These are phyloP conservation scores for Brachionus paranguensis DNA, from an alignment of 1,140 invertebrate species.

Conservation along the genomic window DNA sequence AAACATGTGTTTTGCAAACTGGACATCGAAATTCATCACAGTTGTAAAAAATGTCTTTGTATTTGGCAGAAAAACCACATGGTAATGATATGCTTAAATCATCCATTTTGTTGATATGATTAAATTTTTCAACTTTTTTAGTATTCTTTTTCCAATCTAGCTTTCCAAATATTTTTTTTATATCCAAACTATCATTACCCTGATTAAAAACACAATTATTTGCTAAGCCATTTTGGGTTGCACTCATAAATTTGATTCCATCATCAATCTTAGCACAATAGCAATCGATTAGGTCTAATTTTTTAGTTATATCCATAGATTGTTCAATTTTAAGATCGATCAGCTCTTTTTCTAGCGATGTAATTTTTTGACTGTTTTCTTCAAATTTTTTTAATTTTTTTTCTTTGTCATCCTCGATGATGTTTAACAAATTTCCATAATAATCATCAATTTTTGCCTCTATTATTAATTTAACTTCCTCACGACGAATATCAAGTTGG, in stretches of 20 bases:
- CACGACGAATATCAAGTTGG: not conserved
- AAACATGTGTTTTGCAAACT: not conserved
- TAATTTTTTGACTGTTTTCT: not conserved
- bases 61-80: not conserved
- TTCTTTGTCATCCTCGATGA: not conserved
- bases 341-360: not conserved
- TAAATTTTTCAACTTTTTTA: not conserved
- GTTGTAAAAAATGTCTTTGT: not conserved
- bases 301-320: not conserved
- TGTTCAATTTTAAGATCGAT: not conserved
- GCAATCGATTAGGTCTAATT: no score
- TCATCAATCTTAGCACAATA: not conserved
- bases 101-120: not conserved
- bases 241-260: not conserved
- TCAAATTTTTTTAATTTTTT: not conserved
- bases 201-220: no score
- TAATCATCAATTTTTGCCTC: not conserved
- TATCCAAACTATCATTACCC: no score
- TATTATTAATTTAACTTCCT: not conserved
- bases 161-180: not conserved
- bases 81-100: not conserved
- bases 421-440: not conserved
- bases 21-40: not conserved
- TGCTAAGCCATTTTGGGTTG: no score
- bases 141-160: not conserved